Base-by-base conservation (phyloP, 2,113 vertebrate genomes). In the Tachuris rubrigastra region DNA sequence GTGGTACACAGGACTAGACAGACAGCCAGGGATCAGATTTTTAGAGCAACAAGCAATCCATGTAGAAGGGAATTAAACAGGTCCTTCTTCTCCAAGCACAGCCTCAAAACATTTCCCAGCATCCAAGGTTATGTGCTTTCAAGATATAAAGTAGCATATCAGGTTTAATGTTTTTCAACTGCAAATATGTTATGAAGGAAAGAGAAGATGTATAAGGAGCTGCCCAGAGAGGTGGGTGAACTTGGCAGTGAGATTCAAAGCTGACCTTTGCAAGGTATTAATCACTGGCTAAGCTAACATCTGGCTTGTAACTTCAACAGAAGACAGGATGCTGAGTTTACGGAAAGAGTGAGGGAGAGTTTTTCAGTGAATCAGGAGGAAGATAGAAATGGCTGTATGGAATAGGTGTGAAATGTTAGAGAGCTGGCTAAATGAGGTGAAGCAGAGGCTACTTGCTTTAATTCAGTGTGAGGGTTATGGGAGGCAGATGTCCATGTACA, bases 231-330 rank as follows among this genome's bases (percentile, higher is more conserved):
- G 60, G 83, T 84, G 85, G 82, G 78, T 87, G 85, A 86, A 85
- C 55, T 90, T 91, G 92, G 89, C 82, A 94, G 55, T 4, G 17
- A 73, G 53, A 83, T 85, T 95, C 78, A 95, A 95, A 95, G 88
- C 67, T 94, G 94, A 92, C 93, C 90, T 96, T 96, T 96, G 37
- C n/a, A 77, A 85, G 53, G 79, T 71, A 84, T 96, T 95, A 93
- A 93, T 97, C 91, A 96, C 79, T 42, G 69, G n/a, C 75, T 88
- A 91, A 96, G 60, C 77, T 85, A 83, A 93, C n/a, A 96, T 92
- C 75, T 78, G 88, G 71, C 55, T 39, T 33, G 21, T n/a, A 93
- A 79, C 73, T 95, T 94, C 73, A 80, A 23, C 53, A 91, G 76
- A 74, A 84, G 89, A 78, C 77, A 66, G 74, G 66, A 72, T 79